Evolutionary conservation across 2,888 invertebrate genomes (phyloP).

Genomic region (Caenorhabditis afra): DNA sequence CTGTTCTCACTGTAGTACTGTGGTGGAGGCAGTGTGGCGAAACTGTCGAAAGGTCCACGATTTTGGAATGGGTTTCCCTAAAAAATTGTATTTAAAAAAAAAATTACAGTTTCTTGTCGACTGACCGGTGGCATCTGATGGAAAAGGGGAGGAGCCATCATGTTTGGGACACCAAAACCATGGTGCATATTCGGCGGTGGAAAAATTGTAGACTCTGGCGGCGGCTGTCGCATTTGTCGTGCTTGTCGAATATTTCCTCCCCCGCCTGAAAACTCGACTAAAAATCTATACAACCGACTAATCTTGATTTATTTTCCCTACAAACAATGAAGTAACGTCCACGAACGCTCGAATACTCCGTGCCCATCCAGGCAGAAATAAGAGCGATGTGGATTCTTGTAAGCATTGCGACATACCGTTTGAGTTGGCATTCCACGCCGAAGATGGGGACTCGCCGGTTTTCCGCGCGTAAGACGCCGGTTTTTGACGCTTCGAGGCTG

Average conservation of each 20-base stretch:
- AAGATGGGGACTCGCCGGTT: background rate
- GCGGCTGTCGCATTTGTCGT: constrained; percentile 14
- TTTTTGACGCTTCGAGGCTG: too few species aligned
- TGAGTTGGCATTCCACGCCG: constrained; percentile 23
- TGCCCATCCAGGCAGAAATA: background rate
- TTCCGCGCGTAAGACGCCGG: too few species aligned
- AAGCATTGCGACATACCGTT: constrained; percentile 6
- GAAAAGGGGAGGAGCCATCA: too few species aligned
- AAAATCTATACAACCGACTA: background rate
- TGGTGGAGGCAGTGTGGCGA: too few species aligned
- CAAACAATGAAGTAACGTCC: constrained; percentile 33
- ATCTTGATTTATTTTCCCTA: background rate
- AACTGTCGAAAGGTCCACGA: too few species aligned
- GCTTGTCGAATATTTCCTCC: background rate
- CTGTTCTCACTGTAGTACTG: too few species aligned
- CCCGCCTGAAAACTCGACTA: constrained; percentile 16
- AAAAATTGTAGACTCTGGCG: constrained; percentile 24
- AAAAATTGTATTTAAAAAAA: too few species aligned
- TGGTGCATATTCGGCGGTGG: background rate
- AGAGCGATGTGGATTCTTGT: too few species aligned
- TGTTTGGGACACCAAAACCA: too few species aligned
- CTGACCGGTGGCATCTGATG: too few species aligned
- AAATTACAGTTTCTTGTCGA: too few species aligned
- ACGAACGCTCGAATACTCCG: constrained; percentile 4
- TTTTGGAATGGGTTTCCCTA: too few species aligned